Evolutionary conservation across 2,113 vertebrate species (phyloP).

Genomic region (Ailuropoda melanoleuca): DNA sequence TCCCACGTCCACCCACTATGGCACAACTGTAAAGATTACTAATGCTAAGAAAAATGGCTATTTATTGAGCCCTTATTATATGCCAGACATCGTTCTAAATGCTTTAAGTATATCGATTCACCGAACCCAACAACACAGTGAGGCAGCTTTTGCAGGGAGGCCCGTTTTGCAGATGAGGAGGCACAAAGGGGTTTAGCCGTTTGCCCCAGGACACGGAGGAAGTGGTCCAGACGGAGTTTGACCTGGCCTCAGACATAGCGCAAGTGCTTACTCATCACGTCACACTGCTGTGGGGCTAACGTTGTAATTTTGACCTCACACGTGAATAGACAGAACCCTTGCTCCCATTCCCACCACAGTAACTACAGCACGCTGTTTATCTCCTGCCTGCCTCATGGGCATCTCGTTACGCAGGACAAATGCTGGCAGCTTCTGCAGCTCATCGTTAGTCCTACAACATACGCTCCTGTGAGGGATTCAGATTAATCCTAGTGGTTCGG

Average conservation of each 20-base stretch:
- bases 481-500: background rate
- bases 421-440: background rate
- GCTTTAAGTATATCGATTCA: too few species aligned
- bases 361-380: too few species aligned
- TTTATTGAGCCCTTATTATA: background rate
- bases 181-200: background rate
- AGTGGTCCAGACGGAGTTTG: background rate
- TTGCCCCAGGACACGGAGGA: background rate
- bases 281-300: background rate
- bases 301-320: background rate
- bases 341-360: background rate
- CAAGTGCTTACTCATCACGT: background rate
- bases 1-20: background rate
- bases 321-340: background rate
- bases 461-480: background rate
- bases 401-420: background rate
- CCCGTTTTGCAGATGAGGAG: background rate
- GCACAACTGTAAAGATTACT: background rate
- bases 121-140: fast-evolving
- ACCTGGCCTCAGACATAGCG: background rate
- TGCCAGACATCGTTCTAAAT: background rate
- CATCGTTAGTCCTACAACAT: background rate
- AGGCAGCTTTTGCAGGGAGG: fast-evolving
- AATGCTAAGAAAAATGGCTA: background rate
- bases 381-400: background rate